Evolutionary conservation across 2,888 invertebrate genomes (phyloP).

Genomic region (Herminia tarsipennalis): DNA sequence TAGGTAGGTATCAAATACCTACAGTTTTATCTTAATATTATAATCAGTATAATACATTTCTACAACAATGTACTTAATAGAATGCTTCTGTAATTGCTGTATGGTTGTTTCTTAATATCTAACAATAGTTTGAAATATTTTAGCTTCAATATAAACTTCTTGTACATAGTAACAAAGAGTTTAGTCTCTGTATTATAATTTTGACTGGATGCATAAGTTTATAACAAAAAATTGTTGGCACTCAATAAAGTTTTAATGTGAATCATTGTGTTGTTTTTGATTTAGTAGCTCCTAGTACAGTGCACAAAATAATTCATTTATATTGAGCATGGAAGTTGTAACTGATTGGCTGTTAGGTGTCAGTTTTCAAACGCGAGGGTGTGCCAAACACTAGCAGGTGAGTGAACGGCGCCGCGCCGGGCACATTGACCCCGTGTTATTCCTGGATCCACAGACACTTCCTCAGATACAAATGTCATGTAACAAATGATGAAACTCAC

Average conservation of each 20-base stretch:
- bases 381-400: conserved; percentile 77
- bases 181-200: conserved; percentile 23
- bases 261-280: conserved; percentile 44
- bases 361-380: conserved; percentile 63
- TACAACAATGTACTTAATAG: conserved; percentile 25
- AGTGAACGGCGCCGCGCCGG: conserved; percentile 64
- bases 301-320: conserved; percentile 9
- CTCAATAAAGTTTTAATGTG: conserved; percentile 52
- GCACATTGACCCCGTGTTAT: conserved; percentile 74
- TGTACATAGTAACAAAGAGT: conserved; percentile 49
- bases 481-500: conserved; percentile 1
- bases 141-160: conserved; percentile 30
- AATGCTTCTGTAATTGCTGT: conserved; percentile 17
- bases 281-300: conserved; percentile 47
- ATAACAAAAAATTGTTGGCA: conserved; percentile 41
- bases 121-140: conserved; percentile 17
- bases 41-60: conserved; percentile 39
- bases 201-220: conserved; percentile 25
- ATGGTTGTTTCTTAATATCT: conserved; percentile 10
- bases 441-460: conserved; percentile 68
- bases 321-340: conserved; percentile 25
- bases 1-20: conserved; percentile 46
- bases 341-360: conserved; percentile 47
- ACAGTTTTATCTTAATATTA: conserved; percentile 43
- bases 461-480: conserved; percentile 48